phyloP scores from a whole-genome alignment of 2,888 invertebrate genomes.

The Pristionchus arcanus region DNA sequence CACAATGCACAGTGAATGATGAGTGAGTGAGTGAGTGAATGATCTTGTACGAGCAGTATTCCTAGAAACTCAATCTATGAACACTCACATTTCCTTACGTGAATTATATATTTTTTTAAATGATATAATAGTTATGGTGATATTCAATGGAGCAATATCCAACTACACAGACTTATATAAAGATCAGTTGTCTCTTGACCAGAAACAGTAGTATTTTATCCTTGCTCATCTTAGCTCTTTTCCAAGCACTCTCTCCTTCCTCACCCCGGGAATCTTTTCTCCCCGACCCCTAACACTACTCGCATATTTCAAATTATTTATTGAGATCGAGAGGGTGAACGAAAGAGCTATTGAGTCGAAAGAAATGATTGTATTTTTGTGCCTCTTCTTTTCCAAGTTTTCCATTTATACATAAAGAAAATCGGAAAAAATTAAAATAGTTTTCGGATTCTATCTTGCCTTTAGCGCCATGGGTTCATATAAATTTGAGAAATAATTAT shows the following conservation, averaged over 20 bases:
- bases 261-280: background rate
- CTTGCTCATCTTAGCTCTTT: background rate
- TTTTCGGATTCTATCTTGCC: too few relatives aligned
- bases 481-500: too few relatives aligned
- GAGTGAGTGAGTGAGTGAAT: too few relatives aligned
- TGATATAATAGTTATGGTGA: background rate
- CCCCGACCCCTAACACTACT: background rate
- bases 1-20: too few relatives aligned
- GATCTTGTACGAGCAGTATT: too few relatives aligned
- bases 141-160: background rate
- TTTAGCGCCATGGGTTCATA: too few relatives aligned
- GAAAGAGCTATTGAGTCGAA: background rate
- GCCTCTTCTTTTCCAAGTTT: background rate
- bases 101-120: background rate
- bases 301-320: background rate
- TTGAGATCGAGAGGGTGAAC: constrained; percentile 3
- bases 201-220: background rate
- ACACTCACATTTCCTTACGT: too few relatives aligned
- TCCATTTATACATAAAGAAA: too few relatives aligned
- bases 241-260: background rate
- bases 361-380: background rate
- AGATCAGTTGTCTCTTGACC: background rate
- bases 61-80: too few relatives aligned
- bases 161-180: too few relatives aligned
- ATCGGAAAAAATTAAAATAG: too few relatives aligned